Conservation (phyloP, 1,140 invertebrate species). For the Phthorimaea operculella region DNA sequence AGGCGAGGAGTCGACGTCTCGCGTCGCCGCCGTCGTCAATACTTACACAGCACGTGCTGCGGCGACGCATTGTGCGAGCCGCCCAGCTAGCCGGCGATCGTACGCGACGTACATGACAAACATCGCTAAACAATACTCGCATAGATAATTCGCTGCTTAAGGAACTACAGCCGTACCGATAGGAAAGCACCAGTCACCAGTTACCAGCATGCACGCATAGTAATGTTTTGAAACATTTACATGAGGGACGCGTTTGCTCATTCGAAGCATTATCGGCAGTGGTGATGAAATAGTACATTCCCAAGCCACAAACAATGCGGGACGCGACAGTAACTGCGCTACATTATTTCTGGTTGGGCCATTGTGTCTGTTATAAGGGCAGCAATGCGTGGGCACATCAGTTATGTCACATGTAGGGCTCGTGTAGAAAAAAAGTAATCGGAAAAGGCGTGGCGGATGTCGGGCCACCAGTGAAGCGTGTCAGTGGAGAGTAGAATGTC, state of each 20-base stretch:
- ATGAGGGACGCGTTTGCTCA: conserved; percentile 33
- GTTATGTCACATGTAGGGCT: conserved; percentile 17
- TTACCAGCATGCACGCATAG: conserved; percentile 23
- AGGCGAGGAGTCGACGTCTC: conserved; percentile 40
- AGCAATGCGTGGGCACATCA: conserved; percentile 21
- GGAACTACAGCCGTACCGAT: conserved; percentile 27
- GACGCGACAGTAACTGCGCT: conserved; percentile 32
- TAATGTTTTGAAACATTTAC: conserved; percentile 36
- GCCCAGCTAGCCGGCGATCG: conserved; percentile 31
- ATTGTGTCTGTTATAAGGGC: conserved; percentile 20
- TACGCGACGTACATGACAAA: conserved; percentile 55
- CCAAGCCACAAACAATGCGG: conserved; percentile 34
- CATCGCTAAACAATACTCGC: conserved; percentile 46
- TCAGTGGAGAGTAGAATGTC: conserved; percentile 13
- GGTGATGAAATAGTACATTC: conserved; percentile 48
- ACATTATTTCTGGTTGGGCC: conserved; percentile 13
- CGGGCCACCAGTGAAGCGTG: conserved; percentile 20
- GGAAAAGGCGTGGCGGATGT: conserved; percentile 31
- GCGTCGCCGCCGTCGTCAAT: conserved; percentile 41
- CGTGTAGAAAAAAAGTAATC: conserved; percentile 24
- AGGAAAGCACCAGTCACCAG: conserved; percentile 38
- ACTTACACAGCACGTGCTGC: conserved; percentile 51
- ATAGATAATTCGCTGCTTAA: conserved; percentile 45
- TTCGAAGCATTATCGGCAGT: conserved; percentile 31
- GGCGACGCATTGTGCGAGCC: conserved; percentile 45